Conservation (phyloP, 2,888 invertebrate genomes). For the Timema podura region DNA sequence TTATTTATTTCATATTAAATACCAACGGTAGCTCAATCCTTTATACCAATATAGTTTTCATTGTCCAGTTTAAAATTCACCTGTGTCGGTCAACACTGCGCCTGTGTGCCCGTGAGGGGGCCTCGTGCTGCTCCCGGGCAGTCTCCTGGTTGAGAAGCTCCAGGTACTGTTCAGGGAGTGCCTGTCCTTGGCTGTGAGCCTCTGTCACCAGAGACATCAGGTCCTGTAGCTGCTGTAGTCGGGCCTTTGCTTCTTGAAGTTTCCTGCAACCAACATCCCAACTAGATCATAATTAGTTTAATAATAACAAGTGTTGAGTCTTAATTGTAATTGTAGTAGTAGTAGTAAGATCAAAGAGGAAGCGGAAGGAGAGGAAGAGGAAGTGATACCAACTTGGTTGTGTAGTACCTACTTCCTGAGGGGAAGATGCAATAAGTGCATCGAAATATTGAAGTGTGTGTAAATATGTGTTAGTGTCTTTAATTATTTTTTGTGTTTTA, state of each 20-base stretch:
- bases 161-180: conserved; percentile 26
- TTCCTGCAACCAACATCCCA: conserved; percentile 29
- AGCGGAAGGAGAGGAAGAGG: too few species aligned
- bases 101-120: conserved; percentile 6
- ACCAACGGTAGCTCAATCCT: too few species aligned
- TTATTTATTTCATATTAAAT: too few species aligned
- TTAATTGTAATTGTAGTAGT: too few species aligned
- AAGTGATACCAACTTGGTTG: too few species aligned
- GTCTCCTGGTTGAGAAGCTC: conserved; percentile 24
- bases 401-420: not conserved
- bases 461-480: too few species aligned
- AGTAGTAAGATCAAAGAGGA: too few species aligned
- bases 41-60: too few species aligned
- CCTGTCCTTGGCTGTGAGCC: conserved; percentile 23
- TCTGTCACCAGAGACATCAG: conserved; percentile 27
- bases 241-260: conserved; percentile 36
- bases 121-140: conserved; percentile 15
- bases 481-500: too few species aligned
- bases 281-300: too few species aligned
- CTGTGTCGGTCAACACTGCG: not conserved
- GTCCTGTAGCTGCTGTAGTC: conserved; percentile 34
- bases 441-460: not conserved
- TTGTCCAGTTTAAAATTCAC: too few species aligned
- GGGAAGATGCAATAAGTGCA: not conserved
- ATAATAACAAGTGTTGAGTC: too few species aligned